Percentiles rank a stretch among this genome's conserved stretches.
These are phyloP conservation scores for Yponomeuta sedellus DNA, from an alignment of 2,888 invertebrate genomes.

Conservation along the genomic window DNA sequence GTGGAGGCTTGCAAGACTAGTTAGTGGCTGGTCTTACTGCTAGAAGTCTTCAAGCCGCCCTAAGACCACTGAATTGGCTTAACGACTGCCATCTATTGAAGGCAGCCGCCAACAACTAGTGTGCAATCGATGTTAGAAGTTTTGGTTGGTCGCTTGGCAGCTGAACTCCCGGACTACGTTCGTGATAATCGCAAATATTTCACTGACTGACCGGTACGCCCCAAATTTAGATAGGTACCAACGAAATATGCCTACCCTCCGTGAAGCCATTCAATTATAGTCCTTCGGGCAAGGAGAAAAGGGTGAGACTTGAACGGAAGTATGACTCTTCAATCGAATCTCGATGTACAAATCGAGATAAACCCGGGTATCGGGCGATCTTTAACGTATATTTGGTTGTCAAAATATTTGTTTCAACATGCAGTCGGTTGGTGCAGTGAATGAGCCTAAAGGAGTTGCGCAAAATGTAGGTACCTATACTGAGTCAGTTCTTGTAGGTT, in stretches of 20 bases:
- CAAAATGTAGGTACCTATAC: too few relatives aligned
- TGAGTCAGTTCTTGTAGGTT: too few relatives aligned
- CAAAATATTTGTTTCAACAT: not conserved
- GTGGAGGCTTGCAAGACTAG: too few relatives aligned
- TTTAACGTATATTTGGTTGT: not conserved
- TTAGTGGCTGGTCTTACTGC: too few relatives aligned
- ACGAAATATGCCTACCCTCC: too few relatives aligned
- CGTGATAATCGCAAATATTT: slow-evolving; percentile 41
- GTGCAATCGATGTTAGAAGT: too few relatives aligned
- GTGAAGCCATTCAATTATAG: not conserved
- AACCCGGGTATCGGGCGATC: not conserved
- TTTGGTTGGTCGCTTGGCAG: too few relatives aligned
- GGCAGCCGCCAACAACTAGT: too few relatives aligned
- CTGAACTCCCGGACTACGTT: slow-evolving; percentile 34
- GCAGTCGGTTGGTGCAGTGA: not conserved
- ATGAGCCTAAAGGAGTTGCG: too few relatives aligned
- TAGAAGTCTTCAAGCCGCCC: too few relatives aligned
- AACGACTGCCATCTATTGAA: too few relatives aligned
- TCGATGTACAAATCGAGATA: not conserved
- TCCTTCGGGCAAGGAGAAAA: not conserved
- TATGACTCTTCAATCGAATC: not conserved
- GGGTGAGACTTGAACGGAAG: not conserved
- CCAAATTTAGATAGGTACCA: slow-evolving; percentile 53
- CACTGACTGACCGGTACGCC: slow-evolving; percentile 43
- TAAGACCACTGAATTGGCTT: too few relatives aligned